Evolutionary conservation across 2,797 vertebrate species (phyloP).

Genomic region (Phoeniculus purpureus): DNA sequence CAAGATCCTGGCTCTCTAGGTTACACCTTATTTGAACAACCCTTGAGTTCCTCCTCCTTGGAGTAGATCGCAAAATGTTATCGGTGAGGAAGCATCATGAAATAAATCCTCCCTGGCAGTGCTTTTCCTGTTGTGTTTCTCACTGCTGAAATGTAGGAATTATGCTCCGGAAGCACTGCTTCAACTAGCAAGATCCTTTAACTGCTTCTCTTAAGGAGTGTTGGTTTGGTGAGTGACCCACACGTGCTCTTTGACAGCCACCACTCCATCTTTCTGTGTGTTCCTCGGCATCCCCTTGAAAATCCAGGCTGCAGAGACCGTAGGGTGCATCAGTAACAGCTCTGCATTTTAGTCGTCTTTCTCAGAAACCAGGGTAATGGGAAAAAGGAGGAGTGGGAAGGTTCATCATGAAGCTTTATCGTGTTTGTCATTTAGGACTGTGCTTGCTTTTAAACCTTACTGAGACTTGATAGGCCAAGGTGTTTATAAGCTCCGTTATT

Average conservation of each 20-base stretch:
- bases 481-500: background rate
- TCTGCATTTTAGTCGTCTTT: background rate
- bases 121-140: background rate
- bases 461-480: background rate
- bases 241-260: background rate
- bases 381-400: background rate
- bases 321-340: background rate
- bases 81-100: background rate
- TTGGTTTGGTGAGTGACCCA: background rate
- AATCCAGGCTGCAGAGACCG: constrained; percentile 8
- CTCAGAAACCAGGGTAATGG: background rate
- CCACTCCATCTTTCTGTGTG: background rate
- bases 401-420: background rate
- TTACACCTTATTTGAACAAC: background rate
- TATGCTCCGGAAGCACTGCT: background rate
- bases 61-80: background rate
- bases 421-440: background rate
- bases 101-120: background rate
- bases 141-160: background rate
- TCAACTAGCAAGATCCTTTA: background rate
- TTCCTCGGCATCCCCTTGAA: constrained; percentile 4
- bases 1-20: background rate
- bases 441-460: background rate
- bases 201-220: background rate
- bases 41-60: background rate